A percentile compares a stretch with the other conserved stretches of the same genome.
Evolutionary conservation across 2,797 vertebrate species (phyloP).

Genomic region (Urosaurus nigricauda): DNA sequence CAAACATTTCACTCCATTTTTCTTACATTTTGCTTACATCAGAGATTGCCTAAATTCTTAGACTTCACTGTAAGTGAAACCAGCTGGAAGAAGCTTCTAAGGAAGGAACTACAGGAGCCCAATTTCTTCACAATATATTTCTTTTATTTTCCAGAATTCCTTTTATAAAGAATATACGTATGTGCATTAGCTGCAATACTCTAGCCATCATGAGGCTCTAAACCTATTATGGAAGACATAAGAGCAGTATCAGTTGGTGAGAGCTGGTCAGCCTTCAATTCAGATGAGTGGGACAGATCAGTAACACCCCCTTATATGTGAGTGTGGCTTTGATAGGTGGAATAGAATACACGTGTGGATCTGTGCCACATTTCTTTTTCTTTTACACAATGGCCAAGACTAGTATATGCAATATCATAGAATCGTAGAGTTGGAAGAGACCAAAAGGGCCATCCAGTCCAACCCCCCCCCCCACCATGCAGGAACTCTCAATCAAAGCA

Average conservation of each 20-base stretch:
- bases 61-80: background rate
- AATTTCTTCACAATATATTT: background rate
- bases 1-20: background rate
- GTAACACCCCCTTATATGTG: background rate
- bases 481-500: too few relatives aligned
- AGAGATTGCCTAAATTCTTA: background rate
- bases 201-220: background rate
- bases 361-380: background rate
- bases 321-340: background rate
- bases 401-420: background rate
- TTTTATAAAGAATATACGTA: background rate
- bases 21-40: background rate
- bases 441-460: too few relatives aligned
- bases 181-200: background rate
- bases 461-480: too few relatives aligned
- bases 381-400: too few relatives aligned
- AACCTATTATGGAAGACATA: too few relatives aligned
- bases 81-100: background rate
- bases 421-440: too few relatives aligned
- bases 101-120: background rate
- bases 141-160: background rate
- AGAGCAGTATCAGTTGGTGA: background rate
- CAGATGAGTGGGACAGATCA: background rate
- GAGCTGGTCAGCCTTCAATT: background rate
- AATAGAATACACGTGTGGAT: too few relatives aligned